Evolutionary conservation across 2,797 vertebrate species (phyloP).

Genomic region (Trichosurus vulpecula): DNA sequence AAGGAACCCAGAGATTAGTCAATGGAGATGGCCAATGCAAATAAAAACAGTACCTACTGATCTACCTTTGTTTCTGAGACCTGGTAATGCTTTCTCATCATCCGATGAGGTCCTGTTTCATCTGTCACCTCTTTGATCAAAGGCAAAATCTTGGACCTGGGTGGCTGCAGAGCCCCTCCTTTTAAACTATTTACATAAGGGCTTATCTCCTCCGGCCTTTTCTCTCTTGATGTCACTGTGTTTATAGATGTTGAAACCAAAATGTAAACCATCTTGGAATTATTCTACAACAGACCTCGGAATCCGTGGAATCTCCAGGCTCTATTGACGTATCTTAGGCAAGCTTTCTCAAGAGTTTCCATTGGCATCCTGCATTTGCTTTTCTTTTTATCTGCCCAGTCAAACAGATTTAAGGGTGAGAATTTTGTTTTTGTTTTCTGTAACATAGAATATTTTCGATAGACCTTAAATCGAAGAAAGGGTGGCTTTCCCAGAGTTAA

Average conservation of each 20-base stretch:
- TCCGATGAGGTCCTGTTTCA: not conserved
- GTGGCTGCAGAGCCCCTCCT: not conserved
- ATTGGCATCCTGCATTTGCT: not conserved
- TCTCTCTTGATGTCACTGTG: slow-evolving; percentile 15
- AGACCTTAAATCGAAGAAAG: not conserved
- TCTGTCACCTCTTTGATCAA: not conserved
- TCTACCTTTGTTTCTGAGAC: not conserved
- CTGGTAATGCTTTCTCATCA: not conserved
- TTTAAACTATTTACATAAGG: slow-evolving; percentile 45
- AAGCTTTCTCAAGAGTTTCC: slow-evolving; percentile 44
- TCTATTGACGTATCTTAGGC: slow-evolving; percentile 31
- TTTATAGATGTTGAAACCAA: slow-evolving; percentile 62
- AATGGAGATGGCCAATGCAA: not conserved
- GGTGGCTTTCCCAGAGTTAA: not conserved
- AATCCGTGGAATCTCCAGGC: slow-evolving; percentile 1
- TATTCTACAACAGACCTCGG: not conserved
- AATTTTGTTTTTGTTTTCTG: slow-evolving; percentile 27
- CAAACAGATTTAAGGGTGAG: not conserved
- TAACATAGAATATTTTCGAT: not conserved
- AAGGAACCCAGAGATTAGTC: not conserved
- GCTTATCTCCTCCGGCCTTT: slow-evolving; percentile 22
- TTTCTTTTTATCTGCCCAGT: slow-evolving; percentile 44
- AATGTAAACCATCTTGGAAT: slow-evolving; percentile 36
- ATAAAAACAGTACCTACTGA: not conserved
- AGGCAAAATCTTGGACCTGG: not conserved